Conservation (phyloP, 2,797 vertebrate species). For the Spondyliosoma cantharus region DNA sequence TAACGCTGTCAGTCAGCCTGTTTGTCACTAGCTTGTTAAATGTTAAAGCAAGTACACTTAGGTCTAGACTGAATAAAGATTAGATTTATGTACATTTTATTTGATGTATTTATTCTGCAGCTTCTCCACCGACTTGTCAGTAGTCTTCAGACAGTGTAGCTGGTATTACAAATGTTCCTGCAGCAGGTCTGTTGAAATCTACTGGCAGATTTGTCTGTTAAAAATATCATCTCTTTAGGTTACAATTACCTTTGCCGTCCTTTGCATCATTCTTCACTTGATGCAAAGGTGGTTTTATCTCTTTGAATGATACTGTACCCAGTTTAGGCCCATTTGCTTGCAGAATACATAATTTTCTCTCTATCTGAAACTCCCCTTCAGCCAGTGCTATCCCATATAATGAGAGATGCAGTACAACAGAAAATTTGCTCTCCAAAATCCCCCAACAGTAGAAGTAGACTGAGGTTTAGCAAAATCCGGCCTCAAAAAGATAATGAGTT, state of each 20-base stretch:
- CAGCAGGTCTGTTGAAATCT: conserved; percentile 6
- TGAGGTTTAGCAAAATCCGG: not conserved
- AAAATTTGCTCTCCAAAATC: conserved; percentile 1
- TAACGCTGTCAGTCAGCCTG: not conserved
- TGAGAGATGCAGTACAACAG: not conserved
- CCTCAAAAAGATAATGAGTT: conserved; percentile 17
- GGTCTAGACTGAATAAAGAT: not conserved
- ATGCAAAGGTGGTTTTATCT: not conserved
- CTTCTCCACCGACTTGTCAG: not conserved
- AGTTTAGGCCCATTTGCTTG: conserved; percentile 4
- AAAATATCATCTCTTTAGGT: conserved; percentile 1
- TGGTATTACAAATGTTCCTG: not conserved
- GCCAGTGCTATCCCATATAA: not conserved
- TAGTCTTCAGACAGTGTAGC: conserved; percentile 7
- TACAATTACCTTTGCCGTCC: not conserved
- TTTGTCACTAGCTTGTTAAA: not conserved
- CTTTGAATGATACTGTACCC: not conserved
- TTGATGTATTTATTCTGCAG: conserved; percentile 13
- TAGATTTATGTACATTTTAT: conserved; percentile 9
- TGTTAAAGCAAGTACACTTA: conserved; percentile 9
- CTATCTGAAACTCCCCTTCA: not conserved
- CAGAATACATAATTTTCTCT: not conserved
- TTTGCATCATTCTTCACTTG: not conserved
- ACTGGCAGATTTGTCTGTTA: conserved; percentile 7
- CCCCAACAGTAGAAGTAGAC: conserved; percentile 5